Conservation (phyloP, 2,113 vertebrate species). For the Petaurus breviceps region DNA sequence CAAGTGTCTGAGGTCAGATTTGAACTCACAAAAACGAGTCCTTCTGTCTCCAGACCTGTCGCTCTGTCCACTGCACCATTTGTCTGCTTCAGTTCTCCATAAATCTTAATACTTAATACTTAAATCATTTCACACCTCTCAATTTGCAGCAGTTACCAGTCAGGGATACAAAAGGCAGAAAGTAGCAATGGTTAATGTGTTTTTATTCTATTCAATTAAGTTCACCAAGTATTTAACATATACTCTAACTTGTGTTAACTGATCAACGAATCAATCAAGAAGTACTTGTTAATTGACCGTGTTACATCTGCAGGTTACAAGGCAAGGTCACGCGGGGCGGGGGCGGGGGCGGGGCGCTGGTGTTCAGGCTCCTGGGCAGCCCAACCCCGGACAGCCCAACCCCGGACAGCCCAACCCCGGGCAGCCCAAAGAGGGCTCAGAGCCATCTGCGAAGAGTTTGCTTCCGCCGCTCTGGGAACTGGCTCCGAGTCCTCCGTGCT, state of each 20-base stretch:
- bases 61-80: not conserved
- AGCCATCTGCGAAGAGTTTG: no score
- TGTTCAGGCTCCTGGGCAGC: no score
- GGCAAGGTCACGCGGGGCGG: no score
- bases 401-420: no score
- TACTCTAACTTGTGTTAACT: not conserved
- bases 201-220: not conserved
- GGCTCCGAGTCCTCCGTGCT: no score
- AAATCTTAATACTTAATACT: not conserved
- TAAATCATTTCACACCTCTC: not conserved
- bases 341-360: no score
- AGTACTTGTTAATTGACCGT: not conserved
- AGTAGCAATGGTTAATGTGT: not conserved
- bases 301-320: no score
- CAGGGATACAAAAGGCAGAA: not conserved
- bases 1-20: not conserved
- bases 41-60: not conserved
- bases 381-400: no score
- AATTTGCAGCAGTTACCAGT: not conserved
- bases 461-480: no score
- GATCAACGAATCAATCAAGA: not conserved
- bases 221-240: not conserved
- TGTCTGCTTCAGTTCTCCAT: not conserved
- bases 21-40: not conserved
- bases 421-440: no score